Evolutionary conservation across 2,113 vertebrate species (phyloP), one percentile per base, ranked within the genome.

Genomic region (Periophthalmus modestus): DNA sequence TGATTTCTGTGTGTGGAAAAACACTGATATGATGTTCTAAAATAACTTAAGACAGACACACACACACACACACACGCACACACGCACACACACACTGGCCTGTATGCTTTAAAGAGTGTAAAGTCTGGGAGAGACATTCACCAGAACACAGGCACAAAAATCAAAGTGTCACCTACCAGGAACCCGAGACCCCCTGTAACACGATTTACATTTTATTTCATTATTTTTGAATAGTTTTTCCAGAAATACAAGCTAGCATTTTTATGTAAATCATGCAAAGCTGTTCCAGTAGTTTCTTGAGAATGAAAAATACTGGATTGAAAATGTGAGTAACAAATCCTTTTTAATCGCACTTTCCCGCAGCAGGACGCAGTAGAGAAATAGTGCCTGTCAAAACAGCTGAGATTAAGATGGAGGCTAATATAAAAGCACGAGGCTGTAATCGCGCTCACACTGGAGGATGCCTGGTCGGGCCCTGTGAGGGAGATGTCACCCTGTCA

Each of bases 401-500:
- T 65, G n/a, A 71, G 65, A 69, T 82, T 59, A 68, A 73, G n/a
- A 71, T 78, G 68, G 21, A 67, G 57, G 58, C 15, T 48, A 61
- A 71, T 50, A 67, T 66, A 68, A 58, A 55, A 68, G 69, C 43
- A 62, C 61, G 54, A n/a, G 68, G 36, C 50, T 59, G 50, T 47
- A 39, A 66, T 57, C 1, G 2, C 21, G 34, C 43, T 54, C 24
- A 10, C 39, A 13, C 33, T 70, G 66, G 79, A 73, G 75, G 24
- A 39, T 65, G 48, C 72, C 15, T 21, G 39, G 47, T 21, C 46
- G 47, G 15, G 63, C 67, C 57, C 24, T 72, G 63, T 66, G 54
- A 85, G 65, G 71, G 71, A 80, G 74, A 80, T 79, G 79, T 89
- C 84, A 78, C 72, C 75, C 82, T 79, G 72, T 83, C 46, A 19